Evolutionary conservation across 2,888 invertebrate species (phyloP), one percentile per base, ranked within the genome.

Genomic region (Nudaria mundana): DNA sequence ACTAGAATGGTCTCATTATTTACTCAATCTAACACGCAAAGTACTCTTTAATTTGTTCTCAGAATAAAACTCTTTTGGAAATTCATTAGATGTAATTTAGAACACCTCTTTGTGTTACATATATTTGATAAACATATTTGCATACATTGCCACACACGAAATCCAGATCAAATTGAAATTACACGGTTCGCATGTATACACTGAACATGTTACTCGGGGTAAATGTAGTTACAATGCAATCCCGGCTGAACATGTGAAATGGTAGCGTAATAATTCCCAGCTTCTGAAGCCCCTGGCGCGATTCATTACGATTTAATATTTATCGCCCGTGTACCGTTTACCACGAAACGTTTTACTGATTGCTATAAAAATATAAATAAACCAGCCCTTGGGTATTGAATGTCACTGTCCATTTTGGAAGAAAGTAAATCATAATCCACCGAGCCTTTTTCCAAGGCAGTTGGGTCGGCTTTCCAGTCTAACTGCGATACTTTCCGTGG

Each of bases 151-250:
- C 26, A 1, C 40, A 35, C 35, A 51, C 35, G n/a, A 52, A 25
- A 40, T 39, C 25, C 36, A 42, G 42, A 61, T 51, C 46, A 48
- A 56, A 56, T 55, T 44, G 34, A 50, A 56, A 63, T 65, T 49
- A 61, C 48, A 55, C 53, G 54, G 44, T 48, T 46, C 42, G 48
- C 53, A 54, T 44, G 37, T 59, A 49, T 61, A 49, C 59, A n/a
- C n/a, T n/a, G n/a, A n/a, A n/a, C n/a, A n/a, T n/a, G n/a, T 58
- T 68, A 64, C 64, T 63, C 54, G 51, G 47, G 33, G 43, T 48
- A 65, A 73, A 74, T 50, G 44, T 52, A 48, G 57, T 72, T 71
- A 71, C 48, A 50, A 52, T 40, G 51, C 65, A 67, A 73, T 68
- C 60, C 48, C 51, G 52, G 38, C 42, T 43, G 37, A 42, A 62